These are phyloP conservation scores for Drosophila percnosoma DNA, from an alignment of 2,888 invertebrate species.

Conservation along the genomic window DNA sequence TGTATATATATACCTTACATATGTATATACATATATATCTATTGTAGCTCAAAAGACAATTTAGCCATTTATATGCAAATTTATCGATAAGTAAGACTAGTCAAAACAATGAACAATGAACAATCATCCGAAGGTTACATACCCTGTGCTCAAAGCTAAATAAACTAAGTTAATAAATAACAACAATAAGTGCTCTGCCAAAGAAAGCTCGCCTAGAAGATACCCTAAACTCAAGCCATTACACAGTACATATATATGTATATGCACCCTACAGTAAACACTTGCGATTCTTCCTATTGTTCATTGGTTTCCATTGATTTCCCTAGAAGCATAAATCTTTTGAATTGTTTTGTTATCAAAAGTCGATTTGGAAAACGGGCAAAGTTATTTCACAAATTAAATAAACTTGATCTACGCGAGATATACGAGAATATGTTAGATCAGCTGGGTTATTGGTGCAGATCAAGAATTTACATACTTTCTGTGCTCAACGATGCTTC, in stretches of 20 bases:
- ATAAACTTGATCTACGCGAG: too few relatives aligned
- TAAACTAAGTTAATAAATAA: not conserved
- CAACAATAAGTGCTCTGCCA: not conserved
- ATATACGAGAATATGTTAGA: not conserved
- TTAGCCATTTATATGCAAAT: not conserved
- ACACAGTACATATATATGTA: not conserved
- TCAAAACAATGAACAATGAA: slow-evolving; percentile 2
- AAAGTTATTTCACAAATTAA: not conserved
- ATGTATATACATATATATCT: not conserved
- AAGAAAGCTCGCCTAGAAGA: not conserved
- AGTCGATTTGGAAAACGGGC: not conserved
- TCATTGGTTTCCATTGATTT: too few relatives aligned
- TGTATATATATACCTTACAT: too few relatives aligned
- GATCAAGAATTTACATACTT: not conserved
- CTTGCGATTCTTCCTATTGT: not conserved
- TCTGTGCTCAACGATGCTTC: not conserved
- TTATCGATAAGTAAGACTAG: not conserved
- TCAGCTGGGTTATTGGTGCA: not conserved
- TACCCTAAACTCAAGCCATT: not conserved
- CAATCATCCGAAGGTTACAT: not conserved
- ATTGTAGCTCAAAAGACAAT: not conserved
- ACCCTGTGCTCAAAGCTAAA: not conserved
- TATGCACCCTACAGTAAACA: not conserved
- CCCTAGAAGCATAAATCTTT: too few relatives aligned
- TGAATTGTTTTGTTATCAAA: not conserved